Base-by-base conservation (phyloP, 1,140 invertebrate genomes). In the Anoplophora glabripennis region DNA sequence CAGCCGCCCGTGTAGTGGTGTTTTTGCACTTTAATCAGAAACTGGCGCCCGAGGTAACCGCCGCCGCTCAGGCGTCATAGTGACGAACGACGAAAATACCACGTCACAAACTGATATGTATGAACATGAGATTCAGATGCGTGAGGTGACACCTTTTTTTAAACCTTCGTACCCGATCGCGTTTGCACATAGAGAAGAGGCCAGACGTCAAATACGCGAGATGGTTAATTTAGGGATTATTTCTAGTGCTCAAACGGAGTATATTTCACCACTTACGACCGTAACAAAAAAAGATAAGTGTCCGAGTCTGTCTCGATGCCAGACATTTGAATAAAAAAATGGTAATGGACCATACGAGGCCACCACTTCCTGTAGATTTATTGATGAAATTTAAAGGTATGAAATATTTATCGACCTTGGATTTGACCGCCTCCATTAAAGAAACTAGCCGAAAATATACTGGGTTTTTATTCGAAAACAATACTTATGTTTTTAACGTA, bases 281-380 rank as follows among this genome's bases (percentile, higher is more conserved):
- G 48, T 51, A 4, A 51, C 48, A 14, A 51, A 36, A 49, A 51
- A 51, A 51, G 48, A 51, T 51, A 34, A 34, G 11, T 14, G 5
- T 51, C 10, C 28, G 48, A 8, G 35, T 51, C 7, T 51, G 48
- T 51, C 15, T 51, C 11, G 48, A 51, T 17, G 48, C 48, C 7
- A 15, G 48, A n/a, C n/a, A n/a, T 12, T 34, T 51, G 7, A 51
- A 51, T 37, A 34, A 10, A 51, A 28, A 17, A 12, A 28, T 51
- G 48, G 15, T 21, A 12, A 51, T 33, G 15, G 28, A 36, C 34
- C 34, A n/a, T 5, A 17, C 34, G 15, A 51, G 15, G 1, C 34
- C 48, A 34, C 48, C 48, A 10, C 21, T 33, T 34, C 17, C 48
- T 5, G 34, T 33, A n/a, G 48, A 51, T n/a, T 28, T 51, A 5